Evolutionary conservation across 2,888 invertebrate species (phyloP), one percentile per base, ranked within the genome.

Genomic region (Macropis europaea): DNA sequence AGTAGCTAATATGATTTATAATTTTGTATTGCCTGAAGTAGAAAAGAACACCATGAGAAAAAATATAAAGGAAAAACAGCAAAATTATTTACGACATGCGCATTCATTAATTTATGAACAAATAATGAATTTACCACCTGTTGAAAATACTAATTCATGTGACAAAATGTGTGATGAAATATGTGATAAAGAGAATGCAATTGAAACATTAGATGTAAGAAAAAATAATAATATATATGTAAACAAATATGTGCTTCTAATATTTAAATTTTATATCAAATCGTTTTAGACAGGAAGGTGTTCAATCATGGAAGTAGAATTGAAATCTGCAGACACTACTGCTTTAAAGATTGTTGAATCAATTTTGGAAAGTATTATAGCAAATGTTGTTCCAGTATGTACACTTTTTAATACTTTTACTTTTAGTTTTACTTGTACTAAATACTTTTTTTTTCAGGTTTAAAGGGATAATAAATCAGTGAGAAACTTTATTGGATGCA

Each of bases 11-110:
- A 84, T 89, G 84, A 79, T 90, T 11, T 90, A 90, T n/a, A 90
- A 90, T 66, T 90, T 90, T 26, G 73, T 91, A 4, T 81, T 91
- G 30, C 85, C 86, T 0, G 86, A 89, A 61, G 85, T 92, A 0
- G 90, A 92, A 77, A 91, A 91, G 42, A 78, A 86, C 26, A 81
- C 91, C 1, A 87, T 90, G 1, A 85, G 91, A 15, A 83, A 90
- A 48, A 88, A 87, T 69, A 88, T 91, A 57, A 86, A 84, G 32
- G 66, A 87, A 7, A 86, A 86, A 53, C 91, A 92, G 72, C 86
- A 87, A 50, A 82, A 84, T 60, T 89, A 90, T 76, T 79, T 92
- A 43, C 84, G 81, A 61, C 84, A 86, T 22, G 90, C 91, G 2
- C 92, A 91, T 64, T 84, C 88, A 13, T 74, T 82, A 32, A 87